Evolutionary conservation across 2,797 vertebrate species (phyloP), one percentile per base, ranked within the genome.

Genomic region (Enteromius treurensis): DNA sequence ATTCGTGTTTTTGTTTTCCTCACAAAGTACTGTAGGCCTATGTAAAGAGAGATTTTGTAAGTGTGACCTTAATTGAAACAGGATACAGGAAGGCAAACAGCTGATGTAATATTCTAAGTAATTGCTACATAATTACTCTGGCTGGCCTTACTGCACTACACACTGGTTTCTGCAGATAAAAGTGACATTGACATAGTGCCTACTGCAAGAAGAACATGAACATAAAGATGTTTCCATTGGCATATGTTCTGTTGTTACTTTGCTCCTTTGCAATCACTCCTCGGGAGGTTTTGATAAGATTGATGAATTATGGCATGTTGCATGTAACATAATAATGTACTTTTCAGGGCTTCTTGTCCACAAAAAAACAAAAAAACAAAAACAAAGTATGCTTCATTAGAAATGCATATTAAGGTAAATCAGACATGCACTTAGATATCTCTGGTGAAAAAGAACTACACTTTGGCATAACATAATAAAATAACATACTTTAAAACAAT

Each of bases 51-150:
- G 62, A 70, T 83, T 73, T 67, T 55, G 11, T 64, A 13, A 9
- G 53, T 64, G 73, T 79, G 53, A 79, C 70, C 58, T 40, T 47
- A 83, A 83, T 64, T 65, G 34, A 70, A 84, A 71, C 55, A 58
- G 29, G 83, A 79, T 77, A 77, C 60, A 42, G 79, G 58, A 84
- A 86, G 11, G 45, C 40, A 75, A 83, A 86, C 85, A 78, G 37
- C 53, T 81, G 81, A 85, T 79, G 70, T 79, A 74, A 74, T 77
- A 51, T 73, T 37, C 40, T 75, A 76, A 83, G 65, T 70, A 70
- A 83, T 70, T 42, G 37, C 74, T 81, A 29, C 60, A 80, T 83
- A 81, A 86, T 80, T 40, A 45, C 58, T n/a, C 40, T 78, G 82
- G 77, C 62, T 67, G 80, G n/a, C 47, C 49, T 51, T 71, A 55